phyloP scores from a whole-genome alignment of 1,140 invertebrate genomes.

The Nephotettix cincticeps region DNA sequence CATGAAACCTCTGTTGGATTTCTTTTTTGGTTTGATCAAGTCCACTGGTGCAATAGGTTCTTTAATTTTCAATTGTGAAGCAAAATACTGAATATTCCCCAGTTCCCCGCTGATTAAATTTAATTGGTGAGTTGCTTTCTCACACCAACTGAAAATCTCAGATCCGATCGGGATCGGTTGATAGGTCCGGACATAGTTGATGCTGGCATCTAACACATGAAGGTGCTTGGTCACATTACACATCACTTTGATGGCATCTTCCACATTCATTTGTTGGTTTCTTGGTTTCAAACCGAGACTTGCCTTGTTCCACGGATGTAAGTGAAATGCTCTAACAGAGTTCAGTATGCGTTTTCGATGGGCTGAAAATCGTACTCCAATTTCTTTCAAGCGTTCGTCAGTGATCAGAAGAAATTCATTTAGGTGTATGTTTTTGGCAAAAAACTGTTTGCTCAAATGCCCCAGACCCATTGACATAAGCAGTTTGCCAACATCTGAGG shows the following conservation, averaged over 20 bases:
- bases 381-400: slow-evolving; percentile 26
- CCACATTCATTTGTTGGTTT: slow-evolving; percentile 16
- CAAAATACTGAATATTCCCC: background rate
- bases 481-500: slow-evolving; percentile 47
- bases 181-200: slow-evolving; percentile 18
- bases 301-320: slow-evolving; percentile 26
- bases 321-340: slow-evolving; percentile 29
- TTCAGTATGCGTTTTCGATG: slow-evolving; percentile 28
- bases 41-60: slow-evolving; percentile 27
- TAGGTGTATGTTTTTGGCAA: slow-evolving; percentile 46
- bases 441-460: slow-evolving; percentile 45
- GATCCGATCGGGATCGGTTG: background rate
- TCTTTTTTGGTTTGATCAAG: slow-evolving; percentile 15
- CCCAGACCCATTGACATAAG: slow-evolving; percentile 45
- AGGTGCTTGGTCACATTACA: slow-evolving; percentile 26
- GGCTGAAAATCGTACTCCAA: slow-evolving; percentile 28
- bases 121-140: slow-evolving; percentile 9
- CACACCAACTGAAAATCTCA: slow-evolving; percentile 16
- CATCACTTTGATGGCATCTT: slow-evolving; percentile 17
- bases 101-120: slow-evolving; percentile 20
- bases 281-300: slow-evolving; percentile 9
- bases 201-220: slow-evolving; percentile 20
- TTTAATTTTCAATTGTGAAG: slow-evolving; percentile 16
- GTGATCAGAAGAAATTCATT: slow-evolving; percentile 47
- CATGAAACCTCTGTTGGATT: slow-evolving; percentile 2